Percentiles rank a stretch among this genome's conserved stretches.
phyloP scores from a whole-genome alignment of 2,888 invertebrate genomes.

The Meiosimyza decipiens region DNA sequence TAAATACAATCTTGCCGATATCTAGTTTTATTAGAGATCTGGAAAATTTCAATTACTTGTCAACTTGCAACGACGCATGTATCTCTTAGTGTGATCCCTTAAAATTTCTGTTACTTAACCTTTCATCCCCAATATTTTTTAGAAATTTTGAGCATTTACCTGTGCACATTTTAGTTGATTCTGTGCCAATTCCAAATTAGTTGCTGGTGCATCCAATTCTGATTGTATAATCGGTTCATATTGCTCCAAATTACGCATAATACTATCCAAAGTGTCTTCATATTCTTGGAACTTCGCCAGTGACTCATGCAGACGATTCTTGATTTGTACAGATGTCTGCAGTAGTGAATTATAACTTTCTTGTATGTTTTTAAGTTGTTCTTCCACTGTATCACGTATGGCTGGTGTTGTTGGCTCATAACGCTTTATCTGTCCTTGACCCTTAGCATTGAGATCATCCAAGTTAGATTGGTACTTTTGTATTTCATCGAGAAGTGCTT shows the following conservation, averaged over 20 bases:
- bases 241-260: conserved; percentile 82
- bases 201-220: conserved; percentile 80
- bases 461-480: conserved; percentile 84
- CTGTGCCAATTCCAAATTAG: conserved; percentile 79
- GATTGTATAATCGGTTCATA: conserved; percentile 82
- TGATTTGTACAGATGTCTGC: conserved; percentile 90
- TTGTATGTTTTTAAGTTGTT: conserved; percentile 89
- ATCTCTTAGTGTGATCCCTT: too few species aligned
- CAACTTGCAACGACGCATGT: too few species aligned
- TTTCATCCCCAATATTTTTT: neutral
- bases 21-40: too few species aligned
- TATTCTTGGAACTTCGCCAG: conserved; percentile 93
- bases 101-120: too few species aligned
- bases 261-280: conserved; percentile 88
- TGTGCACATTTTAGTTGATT: conserved; percentile 80
- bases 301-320: conserved; percentile 87
- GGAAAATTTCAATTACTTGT: too few species aligned
- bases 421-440: conserved; percentile 83
- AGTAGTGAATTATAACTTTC: conserved; percentile 92
- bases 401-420: conserved; percentile 79
- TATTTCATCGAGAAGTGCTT: conserved; percentile 79
- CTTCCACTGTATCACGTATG: conserved; percentile 82
- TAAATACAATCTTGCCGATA: too few species aligned
- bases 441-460: conserved; percentile 85
- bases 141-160: conserved; percentile 46